phyloP scores from a whole-genome alignment of 2,113 vertebrate species.

The Odontesthes bonariensis region DNA sequence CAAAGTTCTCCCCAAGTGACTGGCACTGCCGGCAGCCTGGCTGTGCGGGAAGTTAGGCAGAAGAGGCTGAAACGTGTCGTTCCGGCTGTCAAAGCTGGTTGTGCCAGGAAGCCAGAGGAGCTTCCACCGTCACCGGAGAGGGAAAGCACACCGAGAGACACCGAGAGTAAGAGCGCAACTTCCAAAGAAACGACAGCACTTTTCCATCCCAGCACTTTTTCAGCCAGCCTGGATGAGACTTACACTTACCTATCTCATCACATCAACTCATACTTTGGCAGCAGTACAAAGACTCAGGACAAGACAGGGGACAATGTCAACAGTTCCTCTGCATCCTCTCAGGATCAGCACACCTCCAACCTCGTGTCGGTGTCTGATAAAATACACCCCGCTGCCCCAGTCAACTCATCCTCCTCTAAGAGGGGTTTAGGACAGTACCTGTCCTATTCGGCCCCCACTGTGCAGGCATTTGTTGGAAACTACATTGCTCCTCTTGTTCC shows the following conservation, averaged over 20 bases:
- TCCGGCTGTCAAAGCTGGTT: slow-evolving; percentile 47
- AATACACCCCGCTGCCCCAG: slow-evolving; percentile 12
- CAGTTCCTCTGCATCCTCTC: slow-evolving; percentile 26
- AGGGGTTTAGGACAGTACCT: slow-evolving; percentile 91
- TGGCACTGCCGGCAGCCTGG: neutral
- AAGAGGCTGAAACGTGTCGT: slow-evolving; percentile 67
- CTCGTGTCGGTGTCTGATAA: slow-evolving; percentile 41
- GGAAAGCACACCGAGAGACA: neutral
- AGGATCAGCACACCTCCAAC: slow-evolving; percentile 31
- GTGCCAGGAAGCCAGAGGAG: slow-evolving; percentile 49
- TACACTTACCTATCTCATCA: slow-evolving; percentile 91
- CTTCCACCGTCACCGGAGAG: slow-evolving; percentile 3
- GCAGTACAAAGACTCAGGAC: slow-evolving; percentile 77
- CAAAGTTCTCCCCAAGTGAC: slow-evolving; percentile 16
- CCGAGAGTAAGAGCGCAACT: slow-evolving; percentile 38
- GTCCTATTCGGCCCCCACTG: slow-evolving; percentile 88
- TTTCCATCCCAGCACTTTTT: slow-evolving; percentile 88
- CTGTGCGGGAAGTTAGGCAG: slow-evolving; percentile 49
- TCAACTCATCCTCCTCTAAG: slow-evolving; percentile 80
- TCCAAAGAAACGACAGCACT: slow-evolving; percentile 72
- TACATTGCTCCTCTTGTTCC: slow-evolving; percentile 93
- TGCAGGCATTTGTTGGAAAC: slow-evolving; percentile 94
- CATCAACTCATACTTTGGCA: slow-evolving; percentile 91
- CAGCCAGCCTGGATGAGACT: slow-evolving; percentile 91
- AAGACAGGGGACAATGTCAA: slow-evolving; percentile 56